These are phyloP conservation scores for Belgica antarctica DNA, from an alignment of 2,888 invertebrate species.

Conservation along the genomic window DNA sequence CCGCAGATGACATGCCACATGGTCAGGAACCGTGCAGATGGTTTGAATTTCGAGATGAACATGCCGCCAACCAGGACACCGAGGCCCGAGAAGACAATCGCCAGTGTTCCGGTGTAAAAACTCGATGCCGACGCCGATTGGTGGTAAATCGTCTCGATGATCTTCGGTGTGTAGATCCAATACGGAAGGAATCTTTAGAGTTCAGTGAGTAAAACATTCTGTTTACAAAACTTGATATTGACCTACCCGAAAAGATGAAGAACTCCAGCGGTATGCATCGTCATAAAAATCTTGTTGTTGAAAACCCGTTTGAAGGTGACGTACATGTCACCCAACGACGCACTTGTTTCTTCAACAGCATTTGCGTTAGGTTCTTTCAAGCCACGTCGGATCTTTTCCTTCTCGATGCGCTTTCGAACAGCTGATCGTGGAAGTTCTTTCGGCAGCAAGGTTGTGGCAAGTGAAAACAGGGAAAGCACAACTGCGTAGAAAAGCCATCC, in stretches of 20 bases:
- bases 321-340: slow-evolving; percentile 54
- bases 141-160: slow-evolving; percentile 70
- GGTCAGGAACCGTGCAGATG: slow-evolving; percentile 47
- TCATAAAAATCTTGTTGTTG: slow-evolving; percentile 62
- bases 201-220: too few relatives aligned
- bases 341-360: slow-evolving; percentile 8
- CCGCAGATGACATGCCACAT: slow-evolving; percentile 50
- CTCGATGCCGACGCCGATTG: slow-evolving; percentile 63
- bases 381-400: slow-evolving; percentile 46
- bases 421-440: slow-evolving; percentile 42
- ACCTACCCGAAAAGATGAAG: slow-evolving; percentile 60
- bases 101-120: slow-evolving; percentile 64
- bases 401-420: slow-evolving; percentile 29
- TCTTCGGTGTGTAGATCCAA: slow-evolving; percentile 72
- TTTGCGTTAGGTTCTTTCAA: neutral
- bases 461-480: slow-evolving; percentile 55
- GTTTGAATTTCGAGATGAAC: slow-evolving; percentile 61
- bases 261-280: slow-evolving; percentile 65
- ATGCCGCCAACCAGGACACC: slow-evolving; percentile 61
- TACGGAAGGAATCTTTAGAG: slow-evolving; percentile 48
- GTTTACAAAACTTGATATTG: neutral
- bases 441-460: slow-evolving; percentile 60
- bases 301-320: slow-evolving; percentile 60
- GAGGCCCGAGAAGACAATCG: slow-evolving; percentile 59
- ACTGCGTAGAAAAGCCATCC: slow-evolving; percentile 63